Evolutionary conservation across 2,113 vertebrate species (phyloP).

Genomic region (Furnarius figulus): DNA sequence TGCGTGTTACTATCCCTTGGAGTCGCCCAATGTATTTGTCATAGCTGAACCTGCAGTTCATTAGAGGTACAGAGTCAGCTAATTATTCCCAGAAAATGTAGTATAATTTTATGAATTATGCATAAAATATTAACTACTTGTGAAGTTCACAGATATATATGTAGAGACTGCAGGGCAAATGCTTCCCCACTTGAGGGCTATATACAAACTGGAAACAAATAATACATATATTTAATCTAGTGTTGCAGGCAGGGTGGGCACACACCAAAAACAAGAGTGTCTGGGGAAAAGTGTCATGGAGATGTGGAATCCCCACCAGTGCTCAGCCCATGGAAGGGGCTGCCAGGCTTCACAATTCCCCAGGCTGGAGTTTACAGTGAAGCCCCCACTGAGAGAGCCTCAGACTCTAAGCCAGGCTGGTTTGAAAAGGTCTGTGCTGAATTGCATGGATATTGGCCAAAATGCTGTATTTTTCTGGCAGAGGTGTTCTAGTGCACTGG

Average conservation of each 20-base stretch:
- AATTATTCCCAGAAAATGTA: constrained; percentile 64
- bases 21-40: constrained; percentile 15
- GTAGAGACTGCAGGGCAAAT: constrained; percentile 13
- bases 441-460: not conserved
- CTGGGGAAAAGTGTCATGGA: fast-evolving
- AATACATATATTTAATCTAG: not conserved
- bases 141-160: not conserved
- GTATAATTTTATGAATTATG: constrained; percentile 63
- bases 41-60: constrained; percentile 62
- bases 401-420: not conserved
- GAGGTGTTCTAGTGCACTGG: too few relatives aligned
- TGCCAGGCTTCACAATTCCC: not conserved
- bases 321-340: not conserved
- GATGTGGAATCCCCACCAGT: not conserved
- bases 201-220: not conserved
- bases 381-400: not conserved
- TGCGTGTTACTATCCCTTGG: constrained; percentile 44
- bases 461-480: not conserved
- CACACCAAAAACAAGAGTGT: not conserved
- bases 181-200: not conserved
- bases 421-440: not conserved
- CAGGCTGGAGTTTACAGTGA: not conserved
- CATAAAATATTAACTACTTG: constrained; percentile 68
- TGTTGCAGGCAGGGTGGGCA: not conserved
- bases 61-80: constrained; percentile 64